Evolutionary conservation across 2,888 invertebrate genomes (phyloP), one percentile per base, ranked within the genome.

Genomic region (Hylaea fasciaria): DNA sequence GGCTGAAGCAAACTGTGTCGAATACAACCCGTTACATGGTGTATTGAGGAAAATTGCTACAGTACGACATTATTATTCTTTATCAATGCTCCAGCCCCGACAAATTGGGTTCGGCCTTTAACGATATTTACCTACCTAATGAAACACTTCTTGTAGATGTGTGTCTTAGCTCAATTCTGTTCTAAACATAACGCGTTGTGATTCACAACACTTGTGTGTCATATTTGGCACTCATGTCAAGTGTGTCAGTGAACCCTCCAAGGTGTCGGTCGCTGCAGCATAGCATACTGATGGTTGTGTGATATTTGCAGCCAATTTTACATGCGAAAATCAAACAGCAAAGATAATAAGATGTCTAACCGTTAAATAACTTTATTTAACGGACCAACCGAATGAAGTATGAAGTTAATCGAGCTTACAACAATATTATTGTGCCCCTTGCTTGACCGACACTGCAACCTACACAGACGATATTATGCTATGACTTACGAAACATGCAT

Each of bases 191-290:
- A 22, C 40, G n/a, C 48, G 40, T 52, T 40, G 56, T 54, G 58
- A 65, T 61, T 68, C 69, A 65, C 61, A 63, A 71, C 60, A 64
- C 65, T 69, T 59, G 59, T 62, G 66, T 72, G 69, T 76, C 75
- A 69, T 73, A 78, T 83, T 84, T 80, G 81, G 82, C 77, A 76
- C 70, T 72, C 65, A 65, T 61, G 65, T 60, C 74, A 72, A 60
- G 58, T 62, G 66, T 72, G 69, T 76, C 83, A 79, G 73, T 84
- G 83, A 85, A 84, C 82, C 74, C 77, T 47, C 56, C 62, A 64
- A 66, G 64, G 64, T 61, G 41, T 43, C 47, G 53, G 54, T 45
- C 55, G 44, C 46, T 49, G 57, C 49, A 52, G 22, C 37, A 56
- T 58, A 52, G 29, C 47, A 47, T 43, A 13, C 40, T 2, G 43